These are phyloP conservation scores for Scolopax rusticola DNA, from an alignment of 2,797 vertebrate species.

Conservation along the genomic window DNA sequence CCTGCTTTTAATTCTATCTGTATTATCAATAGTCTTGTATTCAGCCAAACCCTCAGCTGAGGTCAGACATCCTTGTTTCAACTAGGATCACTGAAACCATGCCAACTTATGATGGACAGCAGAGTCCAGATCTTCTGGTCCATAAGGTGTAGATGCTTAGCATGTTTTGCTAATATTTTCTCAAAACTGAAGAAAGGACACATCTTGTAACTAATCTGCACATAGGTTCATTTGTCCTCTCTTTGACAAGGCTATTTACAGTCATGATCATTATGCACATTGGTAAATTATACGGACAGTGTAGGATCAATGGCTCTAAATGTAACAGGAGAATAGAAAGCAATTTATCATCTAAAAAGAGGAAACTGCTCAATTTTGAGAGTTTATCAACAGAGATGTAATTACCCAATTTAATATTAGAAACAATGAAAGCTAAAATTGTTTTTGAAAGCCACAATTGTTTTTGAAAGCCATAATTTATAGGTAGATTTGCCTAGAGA, in stretches of 20 bases:
- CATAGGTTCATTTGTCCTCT: neutral
- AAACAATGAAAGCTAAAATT: neutral
- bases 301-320: neutral
- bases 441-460: neutral
- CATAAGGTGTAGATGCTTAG: neutral
- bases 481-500: neutral
- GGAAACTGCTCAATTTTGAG: neutral
- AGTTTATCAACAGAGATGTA: slow-evolving; percentile 18
- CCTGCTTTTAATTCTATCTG: neutral
- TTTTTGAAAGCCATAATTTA: neutral
- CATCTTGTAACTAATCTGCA: slow-evolving; percentile 11
- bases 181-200: neutral
- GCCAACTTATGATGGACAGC: neutral
- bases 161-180: neutral
- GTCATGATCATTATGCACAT: neutral
- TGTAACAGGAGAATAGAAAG: neutral
- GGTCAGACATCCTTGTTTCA: neutral
- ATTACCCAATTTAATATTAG: neutral
- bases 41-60: neutral
- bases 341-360: neutral
- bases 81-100: neutral
- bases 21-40: neutral
- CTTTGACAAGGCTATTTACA: slow-evolving; percentile 45
- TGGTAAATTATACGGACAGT: neutral
- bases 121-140: neutral